Base-by-base conservation (phyloP, 1,140 invertebrate species). In the Nixonia krombeini region DNA sequence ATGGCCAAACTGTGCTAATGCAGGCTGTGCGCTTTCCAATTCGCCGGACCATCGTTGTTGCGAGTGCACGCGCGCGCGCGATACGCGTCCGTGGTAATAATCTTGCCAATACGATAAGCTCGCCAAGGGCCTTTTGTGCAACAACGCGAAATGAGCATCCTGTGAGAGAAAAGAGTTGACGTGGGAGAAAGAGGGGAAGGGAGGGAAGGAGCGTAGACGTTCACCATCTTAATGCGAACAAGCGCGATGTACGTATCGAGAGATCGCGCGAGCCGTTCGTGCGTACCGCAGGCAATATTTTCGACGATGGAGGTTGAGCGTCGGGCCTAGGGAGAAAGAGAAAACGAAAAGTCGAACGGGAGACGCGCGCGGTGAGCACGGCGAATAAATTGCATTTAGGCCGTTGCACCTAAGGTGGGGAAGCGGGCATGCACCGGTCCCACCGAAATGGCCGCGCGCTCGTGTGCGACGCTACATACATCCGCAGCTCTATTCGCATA, bases 351-450 rank as follows among this genome's bases (percentile, higher is more conserved):
- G n/a, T n/a, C n/a, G n/a, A n/a, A n/a, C n/a, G n/a, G n/a, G n/a
- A n/a, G n/a, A n/a, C 66, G 63, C 44, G 72, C 67, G 65, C 46
- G 64, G 49, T 33, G 63, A 70, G 72, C 68, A 63, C 64, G 64
- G 49, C 68, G 74, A 78, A 75, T 76, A 82, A 80, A 80, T 83
- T 78, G 81, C 78, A 83, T 82, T 80, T 82, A 76, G 78, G 78
- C 72, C 76, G 74, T 79, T 81, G 77, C 78, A 80, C 73, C 73
- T 75, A 69, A 49, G 56, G 64, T 55, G 56, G 56, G 42, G 63
- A 46, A 17, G 3, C 29, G 29, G 2, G 29, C 33, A 45, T 55
- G 59, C 51, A 63, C 51, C 59, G 59, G 59, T 63, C 59, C 50
- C 59, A 56, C 51, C 51, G 29, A 63, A 63, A 63, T 37, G 25